phyloP scores from a whole-genome alignment of 2,113 vertebrate genomes.

The Empidonax alnorum region DNA sequence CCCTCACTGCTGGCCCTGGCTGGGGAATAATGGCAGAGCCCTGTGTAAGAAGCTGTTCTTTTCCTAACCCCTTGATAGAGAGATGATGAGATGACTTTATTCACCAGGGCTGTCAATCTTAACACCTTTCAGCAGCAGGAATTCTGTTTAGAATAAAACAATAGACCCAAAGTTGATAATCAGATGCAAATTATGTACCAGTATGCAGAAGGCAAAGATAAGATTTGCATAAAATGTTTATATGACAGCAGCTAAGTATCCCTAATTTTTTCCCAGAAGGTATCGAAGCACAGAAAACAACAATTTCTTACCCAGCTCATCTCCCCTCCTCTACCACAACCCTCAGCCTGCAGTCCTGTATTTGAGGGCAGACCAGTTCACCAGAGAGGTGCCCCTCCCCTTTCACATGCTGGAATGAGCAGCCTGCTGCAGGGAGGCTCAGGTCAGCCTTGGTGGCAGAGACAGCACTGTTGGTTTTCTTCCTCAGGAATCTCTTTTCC shows the following conservation, averaged over 20 bases:
- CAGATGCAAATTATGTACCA: conserved; percentile 48
- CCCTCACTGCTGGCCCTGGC: not conserved
- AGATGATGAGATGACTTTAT: not conserved
- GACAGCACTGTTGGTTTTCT: not conserved
- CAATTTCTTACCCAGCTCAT: not conserved
- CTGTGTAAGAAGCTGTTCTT: not conserved
- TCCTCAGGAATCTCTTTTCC: not conserved
- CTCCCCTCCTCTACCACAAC: not conserved
- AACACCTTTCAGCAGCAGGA: conserved; percentile 19
- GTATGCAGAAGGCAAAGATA: conserved; percentile 34
- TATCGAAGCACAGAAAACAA: not conserved
- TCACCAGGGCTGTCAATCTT: conserved; percentile 3
- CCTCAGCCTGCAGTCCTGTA: not conserved
- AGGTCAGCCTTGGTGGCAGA: not conserved
- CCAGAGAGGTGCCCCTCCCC: not conserved
- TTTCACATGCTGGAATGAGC: not conserved
- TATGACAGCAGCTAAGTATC: conserved; percentile 15
- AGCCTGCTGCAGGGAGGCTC: not conserved
- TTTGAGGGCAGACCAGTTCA: not conserved
- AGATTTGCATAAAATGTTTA: conserved; percentile 57
- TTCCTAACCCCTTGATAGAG: not conserved
- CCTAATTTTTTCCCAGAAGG: not conserved
- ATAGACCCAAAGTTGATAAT: conserved; percentile 31
- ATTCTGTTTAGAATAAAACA: conserved; percentile 46
- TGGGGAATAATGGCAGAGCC: not conserved